phyloP scores from a whole-genome alignment of 2,888 invertebrate species.

The Heliconius ethilla region DNA sequence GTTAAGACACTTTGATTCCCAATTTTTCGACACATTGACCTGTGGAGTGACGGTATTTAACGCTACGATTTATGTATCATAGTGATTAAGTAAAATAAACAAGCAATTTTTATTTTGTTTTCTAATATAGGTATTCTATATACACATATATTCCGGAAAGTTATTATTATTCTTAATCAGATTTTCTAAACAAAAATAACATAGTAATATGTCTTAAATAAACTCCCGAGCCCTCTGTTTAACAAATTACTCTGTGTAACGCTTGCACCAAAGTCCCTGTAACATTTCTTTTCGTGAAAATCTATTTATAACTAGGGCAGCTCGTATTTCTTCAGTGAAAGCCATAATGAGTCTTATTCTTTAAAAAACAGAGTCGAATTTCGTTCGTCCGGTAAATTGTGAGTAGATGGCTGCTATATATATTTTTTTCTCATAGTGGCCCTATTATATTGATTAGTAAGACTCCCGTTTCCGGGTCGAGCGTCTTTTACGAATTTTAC shows the following conservation, averaged over 20 bases:
- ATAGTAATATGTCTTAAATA: not conserved
- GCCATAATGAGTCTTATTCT: constrained; percentile 53
- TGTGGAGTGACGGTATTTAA: too few species aligned
- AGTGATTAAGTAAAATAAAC: too few species aligned
- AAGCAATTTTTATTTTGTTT: too few species aligned
- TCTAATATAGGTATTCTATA: too few species aligned
- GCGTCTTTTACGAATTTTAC: constrained; percentile 71
- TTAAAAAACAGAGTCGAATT: constrained; percentile 48
- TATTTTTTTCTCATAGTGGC: constrained; percentile 78
- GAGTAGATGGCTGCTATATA: constrained; percentile 66
- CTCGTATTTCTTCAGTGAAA: constrained; percentile 53
- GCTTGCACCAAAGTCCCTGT: constrained; percentile 81
- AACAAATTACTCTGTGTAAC: constrained; percentile 61
- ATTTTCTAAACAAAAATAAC: not conserved
- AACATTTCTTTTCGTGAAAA: constrained; percentile 83
- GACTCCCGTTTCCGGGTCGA: constrained; percentile 72
- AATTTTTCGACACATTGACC: not conserved
- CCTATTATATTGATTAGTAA: constrained; percentile 82
- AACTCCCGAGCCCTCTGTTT: constrained; percentile 50
- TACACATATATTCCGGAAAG: too few species aligned
- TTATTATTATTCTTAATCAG: too few species aligned
- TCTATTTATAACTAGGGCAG: constrained; percentile 82
- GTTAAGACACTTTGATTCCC: not conserved
- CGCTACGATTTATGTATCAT: too few species aligned
- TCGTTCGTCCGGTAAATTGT: constrained; percentile 46